Conservation (phyloP, 2,797 vertebrate genomes). For the Limnodromus scolopaceus region DNA sequence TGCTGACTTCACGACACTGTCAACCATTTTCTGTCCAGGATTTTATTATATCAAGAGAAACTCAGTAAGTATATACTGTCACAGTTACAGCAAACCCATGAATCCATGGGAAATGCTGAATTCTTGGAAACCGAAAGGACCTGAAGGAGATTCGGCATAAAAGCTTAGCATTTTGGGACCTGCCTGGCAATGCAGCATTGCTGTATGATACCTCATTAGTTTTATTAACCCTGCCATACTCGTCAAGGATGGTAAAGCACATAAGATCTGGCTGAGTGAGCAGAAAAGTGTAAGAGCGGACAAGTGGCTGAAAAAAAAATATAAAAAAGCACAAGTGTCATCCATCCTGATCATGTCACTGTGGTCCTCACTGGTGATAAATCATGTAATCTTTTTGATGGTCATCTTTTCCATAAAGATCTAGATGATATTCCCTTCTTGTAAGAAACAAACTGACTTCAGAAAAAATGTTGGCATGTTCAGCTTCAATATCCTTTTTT, state of each 20-base stretch:
- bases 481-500: not conserved
- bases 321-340: not conserved
- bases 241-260: not conserved
- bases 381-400: not conserved
- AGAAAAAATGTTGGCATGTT: not conserved
- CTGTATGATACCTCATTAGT: not conserved
- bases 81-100: not conserved
- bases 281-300: not conserved
- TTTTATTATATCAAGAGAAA: not conserved
- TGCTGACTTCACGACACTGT: not conserved
- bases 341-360: not conserved
- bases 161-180: not conserved
- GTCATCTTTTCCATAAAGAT: not conserved
- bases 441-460: not conserved
- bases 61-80: not conserved
- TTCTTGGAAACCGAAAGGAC: not conserved
- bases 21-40: not conserved
- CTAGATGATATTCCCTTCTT: not conserved
- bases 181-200: not conserved
- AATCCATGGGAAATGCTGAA: not conserved
- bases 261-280: not conserved
- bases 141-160: not conserved
- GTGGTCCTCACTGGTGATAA: not conserved
- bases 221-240: not conserved
- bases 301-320: not conserved